Conservation (phyloP, 2,113 vertebrate genomes). For the Silurus glanis region DNA sequence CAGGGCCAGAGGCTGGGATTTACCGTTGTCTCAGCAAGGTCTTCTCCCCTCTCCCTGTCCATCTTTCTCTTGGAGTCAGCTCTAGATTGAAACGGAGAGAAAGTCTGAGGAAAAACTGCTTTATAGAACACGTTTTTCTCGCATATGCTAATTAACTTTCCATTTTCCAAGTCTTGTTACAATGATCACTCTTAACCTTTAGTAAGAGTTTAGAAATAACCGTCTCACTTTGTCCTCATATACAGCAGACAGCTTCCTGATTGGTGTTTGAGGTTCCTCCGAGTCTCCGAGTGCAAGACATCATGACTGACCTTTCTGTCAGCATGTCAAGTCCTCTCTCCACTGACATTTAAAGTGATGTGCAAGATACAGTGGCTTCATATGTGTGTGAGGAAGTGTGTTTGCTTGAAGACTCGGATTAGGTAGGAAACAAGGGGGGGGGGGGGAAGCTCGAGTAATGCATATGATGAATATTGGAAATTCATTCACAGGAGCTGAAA, state of each 20-base stretch:
- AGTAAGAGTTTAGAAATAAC: not conserved
- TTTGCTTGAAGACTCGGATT: not conserved
- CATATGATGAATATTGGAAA: not conserved
- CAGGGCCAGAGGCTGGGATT: conserved; percentile 54
- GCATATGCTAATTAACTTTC: not conserved
- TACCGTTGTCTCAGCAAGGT: conserved; percentile 39
- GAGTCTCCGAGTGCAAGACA: not conserved
- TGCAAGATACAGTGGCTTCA: not conserved
- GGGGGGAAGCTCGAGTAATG: not conserved
- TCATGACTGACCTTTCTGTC: not conserved
- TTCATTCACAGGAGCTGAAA: not conserved
- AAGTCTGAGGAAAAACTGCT: not conserved
- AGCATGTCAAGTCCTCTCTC: not conserved
- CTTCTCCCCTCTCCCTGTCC: conserved; percentile 44
- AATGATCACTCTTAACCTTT: not conserved
- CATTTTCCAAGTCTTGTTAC: not conserved
- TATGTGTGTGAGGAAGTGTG: not conserved
- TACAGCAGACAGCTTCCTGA: no score
- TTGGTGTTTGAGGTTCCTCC: not conserved
- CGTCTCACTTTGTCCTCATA: not conserved
- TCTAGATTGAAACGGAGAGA: conserved; percentile 30
- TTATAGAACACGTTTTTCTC: not conserved
- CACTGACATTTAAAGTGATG: not conserved
- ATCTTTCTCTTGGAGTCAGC: conserved; percentile 37
- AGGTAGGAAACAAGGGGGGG: not conserved